Percentiles rank a stretch among this genome's conserved stretches.
These are phyloP conservation scores for Dysmachus trigonus DNA, from an alignment of 2,888 invertebrate species.

Conservation along the genomic window DNA sequence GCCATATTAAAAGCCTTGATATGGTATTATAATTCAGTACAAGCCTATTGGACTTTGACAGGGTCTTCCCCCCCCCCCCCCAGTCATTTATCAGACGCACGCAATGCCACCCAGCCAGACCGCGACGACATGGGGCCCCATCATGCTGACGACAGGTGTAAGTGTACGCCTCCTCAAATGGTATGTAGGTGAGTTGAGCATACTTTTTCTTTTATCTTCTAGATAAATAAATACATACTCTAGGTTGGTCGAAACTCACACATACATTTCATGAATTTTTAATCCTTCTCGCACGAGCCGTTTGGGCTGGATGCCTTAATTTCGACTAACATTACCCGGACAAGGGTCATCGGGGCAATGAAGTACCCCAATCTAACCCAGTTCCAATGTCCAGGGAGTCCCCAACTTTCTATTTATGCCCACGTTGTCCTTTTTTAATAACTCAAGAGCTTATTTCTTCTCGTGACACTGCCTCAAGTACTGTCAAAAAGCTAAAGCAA, in stretches of 20 bases:
- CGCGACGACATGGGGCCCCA: neutral
- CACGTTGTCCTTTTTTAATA: conserved; percentile 6
- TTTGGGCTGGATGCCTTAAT: neutral
- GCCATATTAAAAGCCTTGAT: neutral
- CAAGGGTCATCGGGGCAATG: neutral
- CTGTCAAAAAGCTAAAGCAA: conserved; percentile 24
- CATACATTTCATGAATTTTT: neutral
- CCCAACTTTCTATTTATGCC: neutral
- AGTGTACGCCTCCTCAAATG: no score
- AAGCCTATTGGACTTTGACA: conserved; percentile 32
- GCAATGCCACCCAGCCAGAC: conserved; percentile 3
- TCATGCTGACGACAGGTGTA: neutral
- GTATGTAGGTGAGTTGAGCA: neutral
- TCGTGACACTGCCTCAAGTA: conserved; percentile 20
- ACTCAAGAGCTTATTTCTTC: conserved; percentile 23
- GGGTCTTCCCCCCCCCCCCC: neutral
- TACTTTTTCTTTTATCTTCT: neutral
- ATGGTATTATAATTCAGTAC: conserved; percentile 30
- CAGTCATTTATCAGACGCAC: conserved; percentile 5
- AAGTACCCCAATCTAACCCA: neutral
- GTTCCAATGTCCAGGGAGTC: neutral
- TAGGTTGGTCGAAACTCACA: no score
- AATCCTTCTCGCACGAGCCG: neutral
- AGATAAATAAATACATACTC: neutral
- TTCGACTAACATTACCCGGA: neutral